Base-by-base conservation (phyloP, 2,113 vertebrate species). In the Hucho hucho region DNA sequence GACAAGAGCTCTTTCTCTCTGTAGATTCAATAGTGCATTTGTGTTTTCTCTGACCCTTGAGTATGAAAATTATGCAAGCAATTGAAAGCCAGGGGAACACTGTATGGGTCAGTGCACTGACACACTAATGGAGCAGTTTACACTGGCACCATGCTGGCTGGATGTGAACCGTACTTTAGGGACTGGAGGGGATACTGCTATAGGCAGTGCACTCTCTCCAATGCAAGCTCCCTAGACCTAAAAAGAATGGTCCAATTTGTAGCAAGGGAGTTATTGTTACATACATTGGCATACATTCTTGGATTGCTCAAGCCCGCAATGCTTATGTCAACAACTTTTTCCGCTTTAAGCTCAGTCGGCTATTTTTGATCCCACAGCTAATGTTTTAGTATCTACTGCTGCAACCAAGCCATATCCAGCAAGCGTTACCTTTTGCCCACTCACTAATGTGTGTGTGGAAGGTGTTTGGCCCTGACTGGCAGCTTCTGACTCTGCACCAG, bases 11-110 rank as follows among this genome's bases (percentile, higher is more conserved):
- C 32, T 68, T 78, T 72, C 84, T 78, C 70, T 70, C 59, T 78
- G 69, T 80, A 32, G 4, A 4, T 26, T 68, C 84, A 85, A 87
- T 78, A 76, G 83, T 37, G 43, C 70, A 70, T 83, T 88, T 83
- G 72, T 79, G 75, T 76, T 46, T 26, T 78, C 24, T 7, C 4
- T 11, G 64, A 65, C n/a, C 69, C 63, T 72, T 73, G 67, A 49
- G 12, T 37, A 43, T 74, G 53, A 75, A 75, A 81, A 87, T 56
- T 24, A 84, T 75, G 81, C 81, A 47, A 75, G 66, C 29, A 37
- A 37, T 7, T 20, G 14, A 67, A 26, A 6, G 4, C 18, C 18
- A 59, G 20, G 20, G 18, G 20, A 61, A 61, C 9, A 61, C 6
- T 1, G 58, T n/a, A 9, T 65, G 25, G 9, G 14, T 65, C 64